Percentiles rank a stretch among this genome's conserved stretches.
These are phyloP conservation scores for Drosophila affinis DNA, from an alignment of 2,888 invertebrate genomes.

Conservation along the genomic window DNA sequence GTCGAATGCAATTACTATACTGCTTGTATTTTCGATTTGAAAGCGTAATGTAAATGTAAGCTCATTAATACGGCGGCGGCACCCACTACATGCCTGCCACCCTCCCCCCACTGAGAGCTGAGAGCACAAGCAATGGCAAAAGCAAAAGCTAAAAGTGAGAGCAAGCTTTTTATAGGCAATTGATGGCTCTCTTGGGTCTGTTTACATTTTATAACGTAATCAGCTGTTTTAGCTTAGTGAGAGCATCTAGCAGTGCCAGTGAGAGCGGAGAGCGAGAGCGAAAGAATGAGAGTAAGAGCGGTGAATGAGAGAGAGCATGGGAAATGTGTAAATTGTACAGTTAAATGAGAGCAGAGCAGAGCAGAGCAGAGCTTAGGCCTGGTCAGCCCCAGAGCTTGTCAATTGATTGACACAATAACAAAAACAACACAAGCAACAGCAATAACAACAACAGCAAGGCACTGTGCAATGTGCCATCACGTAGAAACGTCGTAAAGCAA, in stretches of 20 bases:
- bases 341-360: neutral
- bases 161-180: slow-evolving; percentile 51
- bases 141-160: slow-evolving; percentile 43
- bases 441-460: slow-evolving; percentile 27
- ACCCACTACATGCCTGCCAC: neutral
- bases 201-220: slow-evolving; percentile 69
- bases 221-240: slow-evolving; percentile 63
- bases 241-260: slow-evolving; percentile 33
- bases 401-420: slow-evolving; percentile 64
- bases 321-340: neutral
- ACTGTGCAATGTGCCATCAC: slow-evolving; percentile 21
- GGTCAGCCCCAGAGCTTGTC: slow-evolving; percentile 54
- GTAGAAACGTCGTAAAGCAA: slow-evolving; percentile 20
- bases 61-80: slow-evolving; percentile 33
- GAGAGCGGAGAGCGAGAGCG: slow-evolving; percentile 15
- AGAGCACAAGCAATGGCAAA: slow-evolving; percentile 10
- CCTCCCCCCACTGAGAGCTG: neutral
- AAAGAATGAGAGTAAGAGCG: slow-evolving; percentile 12
- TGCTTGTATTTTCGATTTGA: slow-evolving; percentile 62
- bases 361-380: slow-evolving; percentile 18
- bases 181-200: slow-evolving; percentile 56
- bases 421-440: slow-evolving; percentile 17
- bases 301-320: slow-evolving; percentile 26
- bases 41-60: slow-evolving; percentile 36
- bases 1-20: slow-evolving; percentile 48